Evolutionary conservation across 2,888 invertebrate genomes (phyloP), one percentile per base, ranked within the genome.

Genomic region (Nasonia oneida): DNA sequence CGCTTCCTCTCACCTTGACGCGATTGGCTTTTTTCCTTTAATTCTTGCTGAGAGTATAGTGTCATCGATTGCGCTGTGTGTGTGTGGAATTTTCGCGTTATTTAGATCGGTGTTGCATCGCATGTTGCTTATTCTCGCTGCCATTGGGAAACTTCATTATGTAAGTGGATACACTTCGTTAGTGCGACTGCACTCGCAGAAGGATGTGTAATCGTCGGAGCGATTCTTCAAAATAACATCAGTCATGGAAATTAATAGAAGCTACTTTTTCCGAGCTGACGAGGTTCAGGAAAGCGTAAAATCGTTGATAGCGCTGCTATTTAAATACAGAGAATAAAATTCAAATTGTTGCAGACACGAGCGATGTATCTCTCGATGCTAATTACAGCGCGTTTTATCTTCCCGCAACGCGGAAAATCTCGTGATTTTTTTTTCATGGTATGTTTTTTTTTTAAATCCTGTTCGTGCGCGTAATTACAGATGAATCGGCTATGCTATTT

Each of bases 111-210:
- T 23, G n/a, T n/a, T 61, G 57, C 57, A 61, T 61, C 57, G 57
- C n/a, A 67, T 29, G 33, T 29, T 67, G 67, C 14, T 14, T 1
- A 0, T 67, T 67, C 10, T 67, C 5, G 23, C 33, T 29, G 67
- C 12, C 33, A 67, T 67, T 67, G 67, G 33, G 67, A 67, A 67
- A 67, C 67, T 29, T 67, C 67, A 14, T 67, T 67, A 67, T 67
- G 67, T 67, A 67, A 67, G 67, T 67, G 14, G 8, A 57, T 57
- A 4, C 18, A 18, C 4, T 57, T 57, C 3, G 15, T 57, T 57
- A 57, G 57, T n/a, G n/a, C 15, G n/a, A 57, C 6, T 57, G n/a
- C n/a, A 57, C 18, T 57, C n/a, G 57, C 18, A 10, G 15, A n/a
- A 57, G 47, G 47, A 47, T 47, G 47, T 47, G 47, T 47, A 47